A percentile compares a stretch with the other conserved stretches of the same genome.
These are phyloP conservation scores for Varecia variegata DNA, from an alignment of 2,797 vertebrate genomes.

Conservation along the genomic window DNA sequence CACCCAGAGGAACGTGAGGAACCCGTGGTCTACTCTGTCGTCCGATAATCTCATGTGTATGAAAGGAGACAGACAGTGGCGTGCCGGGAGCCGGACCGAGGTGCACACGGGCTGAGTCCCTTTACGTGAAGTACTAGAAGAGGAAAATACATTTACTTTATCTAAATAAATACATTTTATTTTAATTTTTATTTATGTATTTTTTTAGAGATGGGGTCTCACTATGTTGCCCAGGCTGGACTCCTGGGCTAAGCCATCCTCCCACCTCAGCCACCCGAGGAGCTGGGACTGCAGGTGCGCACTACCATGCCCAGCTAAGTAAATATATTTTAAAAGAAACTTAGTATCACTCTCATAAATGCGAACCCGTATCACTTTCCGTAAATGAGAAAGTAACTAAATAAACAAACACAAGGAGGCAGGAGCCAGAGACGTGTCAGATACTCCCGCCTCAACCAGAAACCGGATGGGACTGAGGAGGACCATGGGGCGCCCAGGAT, in stretches of 20 bases:
- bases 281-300: too few relatives aligned
- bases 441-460: fast-evolving
- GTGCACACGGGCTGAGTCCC: not conserved
- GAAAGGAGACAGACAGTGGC: not conserved
- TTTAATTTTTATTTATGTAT: too few relatives aligned
- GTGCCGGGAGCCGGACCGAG: not conserved
- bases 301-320: too few relatives aligned
- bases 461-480: not conserved
- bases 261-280: too few relatives aligned
- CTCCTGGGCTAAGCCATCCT: not conserved
- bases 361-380: not conserved
- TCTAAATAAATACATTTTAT: not conserved
- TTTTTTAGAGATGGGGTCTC: too few relatives aligned
- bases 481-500: fast-evolving
- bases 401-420: not conserved
- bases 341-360: not conserved
- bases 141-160: not conserved
- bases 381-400: not conserved
- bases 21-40: too few relatives aligned
- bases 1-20: fast-evolving
- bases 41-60: fast-evolving
- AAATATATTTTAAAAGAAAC: not conserved
- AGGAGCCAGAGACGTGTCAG: not conserved
- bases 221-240: too few relatives aligned
- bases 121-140: fast-evolving